Conservation (phyloP, 2,797 vertebrate genomes). For the Crax fasciolata region DNA sequence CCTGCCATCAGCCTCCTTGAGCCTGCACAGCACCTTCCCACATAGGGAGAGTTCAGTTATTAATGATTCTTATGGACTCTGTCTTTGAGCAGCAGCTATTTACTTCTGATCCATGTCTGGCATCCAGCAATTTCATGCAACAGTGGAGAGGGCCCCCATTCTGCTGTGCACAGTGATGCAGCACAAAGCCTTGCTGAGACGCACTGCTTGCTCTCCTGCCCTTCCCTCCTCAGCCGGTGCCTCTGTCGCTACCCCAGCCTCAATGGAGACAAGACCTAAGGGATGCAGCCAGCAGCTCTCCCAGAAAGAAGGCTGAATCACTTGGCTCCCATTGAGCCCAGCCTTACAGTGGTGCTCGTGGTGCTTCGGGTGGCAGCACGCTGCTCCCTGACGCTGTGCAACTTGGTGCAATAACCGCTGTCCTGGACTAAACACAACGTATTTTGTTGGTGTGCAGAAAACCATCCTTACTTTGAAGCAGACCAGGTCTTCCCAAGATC, state of each 20-base stretch:
- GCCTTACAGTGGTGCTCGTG: neutral
- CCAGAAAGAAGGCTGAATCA: neutral
- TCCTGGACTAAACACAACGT: neutral
- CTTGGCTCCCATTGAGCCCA: neutral
- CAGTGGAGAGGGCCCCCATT: neutral
- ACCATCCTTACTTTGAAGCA: neutral
- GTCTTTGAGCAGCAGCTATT: neutral
- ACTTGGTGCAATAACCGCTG: neutral
- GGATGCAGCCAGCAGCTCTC: neutral
- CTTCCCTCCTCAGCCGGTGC: neutral
- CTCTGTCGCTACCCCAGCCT: accelerated
- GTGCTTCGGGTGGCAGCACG: neutral
- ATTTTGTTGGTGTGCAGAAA: neutral
- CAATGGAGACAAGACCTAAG: accelerated
- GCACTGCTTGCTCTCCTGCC: neutral
- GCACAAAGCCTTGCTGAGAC: neutral
- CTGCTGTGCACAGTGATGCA: neutral
- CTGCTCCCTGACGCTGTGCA: neutral
- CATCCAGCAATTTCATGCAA: neutral
- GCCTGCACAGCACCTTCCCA: neutral
- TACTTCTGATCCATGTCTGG: neutral
- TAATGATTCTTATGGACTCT: conserved; percentile 10
- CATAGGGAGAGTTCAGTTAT: neutral
- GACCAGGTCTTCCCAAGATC: neutral
- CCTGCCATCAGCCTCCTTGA: neutral